phyloP scores from a whole-genome alignment of 2,797 vertebrate species.

The Phalloptychus januarius region DNA sequence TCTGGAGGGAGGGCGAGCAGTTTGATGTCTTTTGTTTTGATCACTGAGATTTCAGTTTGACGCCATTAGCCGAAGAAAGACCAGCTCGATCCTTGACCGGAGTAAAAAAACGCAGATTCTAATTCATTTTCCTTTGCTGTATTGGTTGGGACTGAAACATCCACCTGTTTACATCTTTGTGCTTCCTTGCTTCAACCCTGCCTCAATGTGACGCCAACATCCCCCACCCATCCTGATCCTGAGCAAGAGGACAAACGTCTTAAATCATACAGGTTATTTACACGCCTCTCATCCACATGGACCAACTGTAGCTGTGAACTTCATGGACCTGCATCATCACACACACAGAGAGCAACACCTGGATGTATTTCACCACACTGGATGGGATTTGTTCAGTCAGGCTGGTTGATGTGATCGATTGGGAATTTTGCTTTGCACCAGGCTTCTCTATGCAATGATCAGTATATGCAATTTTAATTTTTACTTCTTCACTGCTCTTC shows the following conservation, averaged over 20 bases:
- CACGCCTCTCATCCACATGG: conserved; percentile 37
- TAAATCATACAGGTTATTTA: conserved; percentile 52
- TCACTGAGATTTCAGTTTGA: conserved; percentile 15
- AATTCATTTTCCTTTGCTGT: conserved; percentile 29
- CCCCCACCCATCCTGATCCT: conserved; percentile 4
- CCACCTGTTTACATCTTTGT: conserved; percentile 65
- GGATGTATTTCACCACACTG: conserved; percentile 9
- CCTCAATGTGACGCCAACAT: conserved; percentile 50
- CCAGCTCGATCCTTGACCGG: conserved; percentile 27
- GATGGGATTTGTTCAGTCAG: conserved; percentile 13
- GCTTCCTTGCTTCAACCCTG: conserved; percentile 64
- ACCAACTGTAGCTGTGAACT: conserved; percentile 31
- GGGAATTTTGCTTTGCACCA: conserved; percentile 55
- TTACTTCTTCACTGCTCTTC: conserved; percentile 24
- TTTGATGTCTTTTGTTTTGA: conserved; percentile 25
- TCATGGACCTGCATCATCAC: conserved; percentile 8
- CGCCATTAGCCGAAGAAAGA: conserved; percentile 26
- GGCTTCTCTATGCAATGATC: conserved; percentile 84
- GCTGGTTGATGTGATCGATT: conserved; percentile 15
- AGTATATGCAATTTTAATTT: conserved; percentile 79
- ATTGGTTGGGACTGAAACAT: conserved; percentile 44
- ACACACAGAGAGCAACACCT: neutral
- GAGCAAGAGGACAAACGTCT: conserved; percentile 44
- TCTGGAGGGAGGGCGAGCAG: conserved; percentile 6
- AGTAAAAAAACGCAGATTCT: conserved; percentile 22